phyloP scores from a whole-genome alignment of 1,140 invertebrate species.

The Phymastichus coffea region DNA sequence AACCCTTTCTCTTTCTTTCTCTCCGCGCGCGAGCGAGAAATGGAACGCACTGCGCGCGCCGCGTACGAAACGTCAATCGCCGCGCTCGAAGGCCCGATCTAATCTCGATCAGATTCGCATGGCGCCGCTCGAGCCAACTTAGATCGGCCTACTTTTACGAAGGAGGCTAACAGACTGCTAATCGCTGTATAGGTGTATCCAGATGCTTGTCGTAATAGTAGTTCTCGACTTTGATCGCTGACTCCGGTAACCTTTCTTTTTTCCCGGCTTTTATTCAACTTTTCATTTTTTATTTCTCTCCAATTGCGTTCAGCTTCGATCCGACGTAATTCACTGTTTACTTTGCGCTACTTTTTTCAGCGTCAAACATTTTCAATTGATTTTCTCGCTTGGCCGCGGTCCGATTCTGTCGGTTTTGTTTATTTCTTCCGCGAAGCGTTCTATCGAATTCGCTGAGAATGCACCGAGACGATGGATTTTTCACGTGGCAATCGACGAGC shows the following conservation, averaged over 20 bases:
- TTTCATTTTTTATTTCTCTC: not conserved
- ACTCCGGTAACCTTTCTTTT: too few relatives aligned
- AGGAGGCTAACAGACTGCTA: not conserved
- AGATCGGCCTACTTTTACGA: not conserved
- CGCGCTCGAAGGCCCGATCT: not conserved
- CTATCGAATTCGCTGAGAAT: too few relatives aligned
- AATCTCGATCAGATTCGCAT: too few relatives aligned
- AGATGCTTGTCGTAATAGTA: conserved; percentile 11
- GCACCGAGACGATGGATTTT: too few relatives aligned
- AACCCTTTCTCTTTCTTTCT: too few relatives aligned
- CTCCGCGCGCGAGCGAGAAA: not conserved
- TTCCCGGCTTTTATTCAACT: not conserved
- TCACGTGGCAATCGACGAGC: too few relatives aligned
- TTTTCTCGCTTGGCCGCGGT: not conserved
- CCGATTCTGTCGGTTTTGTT: not conserved
- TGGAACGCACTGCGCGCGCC: not conserved
- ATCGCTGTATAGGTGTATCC: too few relatives aligned
- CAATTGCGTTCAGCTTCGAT: too few relatives aligned
- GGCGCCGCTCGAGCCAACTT: not conserved
- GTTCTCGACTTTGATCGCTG: conserved; percentile 6
- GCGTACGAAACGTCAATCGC: not conserved
- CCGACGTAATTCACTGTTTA: too few relatives aligned
- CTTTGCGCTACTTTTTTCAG: not conserved
- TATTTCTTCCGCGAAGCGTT: too few relatives aligned
- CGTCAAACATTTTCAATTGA: not conserved